Conservation (phyloP, 1,140 invertebrate genomes). For the Psix sp. region DNA sequence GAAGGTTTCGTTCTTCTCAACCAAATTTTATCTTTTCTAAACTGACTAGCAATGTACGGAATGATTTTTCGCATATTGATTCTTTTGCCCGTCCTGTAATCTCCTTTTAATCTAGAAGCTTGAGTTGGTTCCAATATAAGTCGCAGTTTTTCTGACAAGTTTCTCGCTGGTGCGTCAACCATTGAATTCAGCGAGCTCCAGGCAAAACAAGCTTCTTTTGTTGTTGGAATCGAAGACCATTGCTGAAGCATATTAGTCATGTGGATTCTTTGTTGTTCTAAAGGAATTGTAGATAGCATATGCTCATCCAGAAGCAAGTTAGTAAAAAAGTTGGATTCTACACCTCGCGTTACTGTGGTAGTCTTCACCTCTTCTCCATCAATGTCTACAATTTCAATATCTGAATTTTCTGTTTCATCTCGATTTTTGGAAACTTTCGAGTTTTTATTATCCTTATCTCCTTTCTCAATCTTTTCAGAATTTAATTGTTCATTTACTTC, state of each 20-base stretch:
- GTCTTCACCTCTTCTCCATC: conserved; percentile 87
- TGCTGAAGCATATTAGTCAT: conserved; percentile 79
- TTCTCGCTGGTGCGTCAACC: conserved; percentile 86
- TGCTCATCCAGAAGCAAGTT: conserved; percentile 55
- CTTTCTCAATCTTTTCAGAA: conserved; percentile 64
- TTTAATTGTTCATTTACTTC: conserved; percentile 60
- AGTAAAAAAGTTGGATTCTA: conserved; percentile 84
- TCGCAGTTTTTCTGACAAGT: conserved; percentile 95
- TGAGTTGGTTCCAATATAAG: conserved; percentile 96
- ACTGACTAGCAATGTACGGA: conserved; percentile 98
- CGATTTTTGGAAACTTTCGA: conserved; percentile 73
- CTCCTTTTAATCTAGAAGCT: conserved; percentile 92
- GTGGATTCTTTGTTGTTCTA: conserved; percentile 70
- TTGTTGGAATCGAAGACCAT: conserved; percentile 76
- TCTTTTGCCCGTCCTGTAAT: conserved; percentile 96
- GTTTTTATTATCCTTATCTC: conserved; percentile 77
- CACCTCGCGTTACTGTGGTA: conserved; percentile 80
- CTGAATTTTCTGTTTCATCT: conserved; percentile 64
- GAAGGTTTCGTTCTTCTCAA: conserved; percentile 95
- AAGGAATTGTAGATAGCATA: conserved; percentile 37
- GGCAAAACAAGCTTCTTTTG: conserved; percentile 75
- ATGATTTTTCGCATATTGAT: conserved; percentile 99
- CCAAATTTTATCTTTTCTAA: conserved; percentile 99
- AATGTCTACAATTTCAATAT: conserved; percentile 79
- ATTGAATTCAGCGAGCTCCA: conserved; percentile 80